Evolutionary conservation across 1,140 invertebrate species (phyloP).

Genomic region (Elysia chlorotica): DNA sequence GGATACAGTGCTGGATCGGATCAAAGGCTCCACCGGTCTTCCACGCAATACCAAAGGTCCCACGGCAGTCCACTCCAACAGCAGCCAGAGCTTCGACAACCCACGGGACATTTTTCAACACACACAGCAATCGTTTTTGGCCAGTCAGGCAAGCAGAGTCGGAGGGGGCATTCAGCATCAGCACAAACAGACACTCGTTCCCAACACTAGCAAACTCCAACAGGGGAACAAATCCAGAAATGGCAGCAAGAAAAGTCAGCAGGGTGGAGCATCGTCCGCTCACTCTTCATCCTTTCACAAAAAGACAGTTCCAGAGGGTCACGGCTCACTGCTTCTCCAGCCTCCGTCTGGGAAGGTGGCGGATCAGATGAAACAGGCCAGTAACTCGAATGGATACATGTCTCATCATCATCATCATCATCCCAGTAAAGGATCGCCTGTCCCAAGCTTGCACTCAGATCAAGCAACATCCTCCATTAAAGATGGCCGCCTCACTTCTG

Average conservation of each 20-base stretch:
- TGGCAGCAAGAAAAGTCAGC: too few species aligned
- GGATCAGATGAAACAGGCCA: not conserved
- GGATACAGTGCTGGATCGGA: slow-evolving; percentile 18
- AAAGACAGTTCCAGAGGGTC: too few species aligned
- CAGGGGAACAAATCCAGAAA: too few species aligned
- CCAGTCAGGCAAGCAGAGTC: too few species aligned
- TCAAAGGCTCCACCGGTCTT: slow-evolving; percentile 19
- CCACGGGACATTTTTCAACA: slow-evolving; percentile 14
- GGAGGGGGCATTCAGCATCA: too few species aligned
- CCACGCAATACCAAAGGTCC: slow-evolving; percentile 4
- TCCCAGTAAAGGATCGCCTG: not conserved
- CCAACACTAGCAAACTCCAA: too few species aligned
- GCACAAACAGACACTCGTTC: too few species aligned
- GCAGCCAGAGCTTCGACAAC: slow-evolving; percentile 3
- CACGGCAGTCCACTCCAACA: not conserved
- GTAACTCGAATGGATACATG: not conserved
- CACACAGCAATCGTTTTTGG: not conserved
- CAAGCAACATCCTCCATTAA: not conserved
- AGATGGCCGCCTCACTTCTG: slow-evolving; percentile 23
- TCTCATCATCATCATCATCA: not conserved
- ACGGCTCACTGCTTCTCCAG: too few species aligned
- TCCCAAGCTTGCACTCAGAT: not conserved
- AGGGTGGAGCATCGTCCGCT: too few species aligned
- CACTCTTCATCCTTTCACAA: too few species aligned
- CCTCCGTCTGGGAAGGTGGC: too few species aligned